Conservation (phyloP, 2,113 vertebrate genomes). For the Procapra przewalskii region DNA sequence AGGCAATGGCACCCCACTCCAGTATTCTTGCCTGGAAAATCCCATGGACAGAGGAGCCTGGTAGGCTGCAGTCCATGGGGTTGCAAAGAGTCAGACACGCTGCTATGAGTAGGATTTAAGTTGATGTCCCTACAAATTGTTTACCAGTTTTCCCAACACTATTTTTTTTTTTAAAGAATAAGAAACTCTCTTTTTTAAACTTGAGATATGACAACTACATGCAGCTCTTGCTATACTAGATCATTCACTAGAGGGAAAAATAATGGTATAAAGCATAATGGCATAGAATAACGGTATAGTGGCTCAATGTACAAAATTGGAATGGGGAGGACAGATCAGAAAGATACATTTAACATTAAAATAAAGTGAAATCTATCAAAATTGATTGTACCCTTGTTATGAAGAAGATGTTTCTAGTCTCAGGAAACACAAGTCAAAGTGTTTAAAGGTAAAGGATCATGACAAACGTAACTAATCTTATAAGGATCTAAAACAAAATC, state of each 20-base stretch:
- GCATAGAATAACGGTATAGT: background rate
- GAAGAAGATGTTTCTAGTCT: background rate
- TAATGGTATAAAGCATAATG: background rate
- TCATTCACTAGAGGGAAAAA: background rate
- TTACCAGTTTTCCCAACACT: background rate
- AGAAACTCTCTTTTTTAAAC: background rate
- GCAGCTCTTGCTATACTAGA: background rate
- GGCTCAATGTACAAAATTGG: background rate
- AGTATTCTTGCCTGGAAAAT: too few species aligned
- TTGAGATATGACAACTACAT: background rate
- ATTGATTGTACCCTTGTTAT: background rate
- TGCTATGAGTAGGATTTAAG: background rate
- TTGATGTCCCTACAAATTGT: background rate
- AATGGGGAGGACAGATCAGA: background rate
- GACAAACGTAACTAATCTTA: background rate
- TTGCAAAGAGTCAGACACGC: rapidly evolving
- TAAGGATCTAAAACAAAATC: too few species aligned
- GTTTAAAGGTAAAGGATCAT: background rate
- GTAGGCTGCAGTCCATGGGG: too few species aligned
- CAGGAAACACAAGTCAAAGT: background rate
- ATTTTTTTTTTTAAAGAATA: background rate
- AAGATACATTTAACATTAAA: background rate
- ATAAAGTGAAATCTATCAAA: background rate
- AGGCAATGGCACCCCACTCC: too few species aligned
- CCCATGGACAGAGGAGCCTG: too few species aligned